Evolutionary conservation across 1,140 invertebrate species (phyloP).

Genomic region (Zaprionus ornatus): DNA sequence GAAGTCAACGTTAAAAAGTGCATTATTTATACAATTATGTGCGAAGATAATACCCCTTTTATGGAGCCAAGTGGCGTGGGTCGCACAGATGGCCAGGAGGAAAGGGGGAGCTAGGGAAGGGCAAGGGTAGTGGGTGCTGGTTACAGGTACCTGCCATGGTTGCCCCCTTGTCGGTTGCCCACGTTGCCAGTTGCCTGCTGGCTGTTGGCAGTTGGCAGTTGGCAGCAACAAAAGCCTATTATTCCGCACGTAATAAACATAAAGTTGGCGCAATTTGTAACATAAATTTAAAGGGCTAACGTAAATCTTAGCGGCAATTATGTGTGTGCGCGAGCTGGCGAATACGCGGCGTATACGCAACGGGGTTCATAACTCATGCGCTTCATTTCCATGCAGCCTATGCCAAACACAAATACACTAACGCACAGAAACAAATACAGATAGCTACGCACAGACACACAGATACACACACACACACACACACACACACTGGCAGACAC

Average conservation of each 20-base stretch:
- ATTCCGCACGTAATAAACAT: constrained; percentile 78
- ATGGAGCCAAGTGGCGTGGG: constrained; percentile 27
- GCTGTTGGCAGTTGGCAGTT: constrained; percentile 37
- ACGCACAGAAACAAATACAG: neutral
- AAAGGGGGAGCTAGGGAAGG: too few species aligned
- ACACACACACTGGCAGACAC: constrained; percentile 13
- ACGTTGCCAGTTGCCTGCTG: constrained; percentile 22
- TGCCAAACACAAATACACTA: constrained; percentile 18
- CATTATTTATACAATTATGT: constrained; percentile 67
- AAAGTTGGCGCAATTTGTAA: constrained; percentile 73
- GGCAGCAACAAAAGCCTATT: constrained; percentile 69
- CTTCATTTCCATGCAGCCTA: constrained; percentile 58
- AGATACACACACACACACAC: neutral
- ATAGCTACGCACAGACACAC: neutral
- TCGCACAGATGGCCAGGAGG: neutral
- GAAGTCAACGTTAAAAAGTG: constrained; percentile 58
- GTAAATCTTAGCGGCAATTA: constrained; percentile 75
- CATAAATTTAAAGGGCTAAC: constrained; percentile 71
- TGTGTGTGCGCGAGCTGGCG: constrained; percentile 51
- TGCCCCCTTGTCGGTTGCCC: neutral
- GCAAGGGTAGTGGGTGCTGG: neutral
- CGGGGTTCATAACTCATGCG: constrained; percentile 70
- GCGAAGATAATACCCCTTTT: constrained; percentile 60
- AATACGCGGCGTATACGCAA: constrained; percentile 59
- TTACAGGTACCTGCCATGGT: neutral